These are phyloP conservation scores for Crenuchus spilurus DNA, from an alignment of 2,797 vertebrate species.

Conservation along the genomic window DNA sequence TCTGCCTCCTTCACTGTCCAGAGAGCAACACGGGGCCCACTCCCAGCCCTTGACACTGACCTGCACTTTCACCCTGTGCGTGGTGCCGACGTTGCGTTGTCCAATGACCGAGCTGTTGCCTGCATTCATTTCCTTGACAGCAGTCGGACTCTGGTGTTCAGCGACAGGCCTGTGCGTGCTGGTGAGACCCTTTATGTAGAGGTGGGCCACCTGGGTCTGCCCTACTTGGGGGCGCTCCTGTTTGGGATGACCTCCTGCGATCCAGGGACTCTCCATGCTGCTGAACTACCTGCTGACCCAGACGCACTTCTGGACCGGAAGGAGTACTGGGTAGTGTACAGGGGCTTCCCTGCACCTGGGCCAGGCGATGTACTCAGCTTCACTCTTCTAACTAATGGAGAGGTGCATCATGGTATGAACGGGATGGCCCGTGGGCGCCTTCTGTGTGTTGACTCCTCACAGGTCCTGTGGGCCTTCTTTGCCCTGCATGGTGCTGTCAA, in stretches of 20 bases:
- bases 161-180: conserved; percentile 89
- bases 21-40: conserved; percentile 65
- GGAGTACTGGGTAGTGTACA: conserved; percentile 97
- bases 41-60: conserved; percentile 84
- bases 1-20: conserved; percentile 61
- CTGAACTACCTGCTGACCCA: conserved; percentile 91
- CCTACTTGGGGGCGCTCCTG: conserved; percentile 88
- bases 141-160: conserved; percentile 92
- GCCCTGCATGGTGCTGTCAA: conserved; percentile 91
- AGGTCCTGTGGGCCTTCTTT: conserved; percentile 96
- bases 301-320: conserved; percentile 95
- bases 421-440: conserved; percentile 88
- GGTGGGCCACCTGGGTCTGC: conserved; percentile 89
- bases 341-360: conserved; percentile 86
- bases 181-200: conserved; percentile 94
- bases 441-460: conserved; percentile 94
- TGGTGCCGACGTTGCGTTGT: conserved; percentile 90
- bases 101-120: conserved; percentile 88
- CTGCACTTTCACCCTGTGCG: conserved; percentile 92
- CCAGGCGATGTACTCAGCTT: conserved; percentile 93
- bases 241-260: conserved; percentile 97
- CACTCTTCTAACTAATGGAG: conserved; percentile 87
- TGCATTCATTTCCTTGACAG: conserved; percentile 93
- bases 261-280: conserved; percentile 86
- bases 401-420: conserved; percentile 92